Evolutionary conservation across 2,888 invertebrate genomes (phyloP).

Genomic region (Pyrrhosoma nymphula): DNA sequence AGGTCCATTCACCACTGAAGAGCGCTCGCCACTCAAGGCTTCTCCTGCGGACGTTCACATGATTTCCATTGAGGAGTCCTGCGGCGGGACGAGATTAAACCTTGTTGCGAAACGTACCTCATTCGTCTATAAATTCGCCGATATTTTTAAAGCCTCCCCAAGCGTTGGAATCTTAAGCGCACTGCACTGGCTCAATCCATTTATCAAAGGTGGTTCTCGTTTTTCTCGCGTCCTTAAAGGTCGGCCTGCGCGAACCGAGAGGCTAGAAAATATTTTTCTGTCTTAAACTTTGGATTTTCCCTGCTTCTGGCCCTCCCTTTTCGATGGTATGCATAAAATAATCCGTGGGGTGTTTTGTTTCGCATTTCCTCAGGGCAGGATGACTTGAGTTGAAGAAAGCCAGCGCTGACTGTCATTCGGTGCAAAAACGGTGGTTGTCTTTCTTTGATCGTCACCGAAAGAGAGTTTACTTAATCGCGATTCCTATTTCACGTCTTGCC

Average conservation of each 20-base stretch:
- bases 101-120: neutral
- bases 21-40: neutral
- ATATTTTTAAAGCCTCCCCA: neutral
- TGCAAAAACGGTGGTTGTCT: no score
- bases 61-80: neutral
- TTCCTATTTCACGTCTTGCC: neutral
- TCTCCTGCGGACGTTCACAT: conserved; percentile 19
- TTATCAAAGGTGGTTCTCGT: neutral
- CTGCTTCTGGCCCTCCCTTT: neutral
- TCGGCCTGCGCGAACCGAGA: neutral
- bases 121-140: neutral
- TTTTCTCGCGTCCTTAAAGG: neutral
- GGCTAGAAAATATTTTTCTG: neutral
- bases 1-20: neutral
- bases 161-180: neutral
- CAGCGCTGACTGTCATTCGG: neutral
- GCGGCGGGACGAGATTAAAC: neutral
- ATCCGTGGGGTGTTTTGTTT: neutral
- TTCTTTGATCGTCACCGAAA: neutral
- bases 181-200: neutral
- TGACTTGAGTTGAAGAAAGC: neutral
- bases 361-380: neutral
- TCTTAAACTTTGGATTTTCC: neutral
- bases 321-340: neutral
- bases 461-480: neutral